Evolutionary conservation across 1,140 invertebrate species (phyloP).

Genomic region (Drosophila seguyi): DNA sequence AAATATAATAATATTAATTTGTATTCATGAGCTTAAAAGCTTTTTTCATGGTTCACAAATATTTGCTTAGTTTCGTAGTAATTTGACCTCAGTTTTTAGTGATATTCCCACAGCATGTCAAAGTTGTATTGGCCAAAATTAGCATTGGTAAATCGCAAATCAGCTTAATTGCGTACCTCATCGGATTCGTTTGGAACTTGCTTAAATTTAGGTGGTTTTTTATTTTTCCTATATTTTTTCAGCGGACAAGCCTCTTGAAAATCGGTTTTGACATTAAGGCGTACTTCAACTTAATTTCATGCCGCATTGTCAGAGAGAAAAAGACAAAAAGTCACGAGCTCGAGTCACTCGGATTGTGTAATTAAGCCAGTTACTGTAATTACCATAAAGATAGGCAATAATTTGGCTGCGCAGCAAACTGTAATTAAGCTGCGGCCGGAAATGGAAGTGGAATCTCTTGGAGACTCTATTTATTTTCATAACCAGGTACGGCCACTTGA

Average conservation of each 20-base stretch:
- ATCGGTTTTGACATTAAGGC: conserved; percentile 68
- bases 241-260: conserved; percentile 35
- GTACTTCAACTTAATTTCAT: conserved; percentile 61
- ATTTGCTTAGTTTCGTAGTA: background rate
- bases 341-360: conserved; percentile 58
- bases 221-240: conserved; percentile 8
- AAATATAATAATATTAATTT: conserved; percentile 3
- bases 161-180: conserved; percentile 26
- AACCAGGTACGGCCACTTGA: conserved; percentile 13
- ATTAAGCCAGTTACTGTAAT: conserved; percentile 76
- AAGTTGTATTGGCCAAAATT: conserved; percentile 24
- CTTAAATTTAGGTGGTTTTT: conserved; percentile 36
- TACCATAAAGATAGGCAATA: conserved; percentile 71
- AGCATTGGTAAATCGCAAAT: conserved; percentile 34
- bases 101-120: conserved; percentile 33
- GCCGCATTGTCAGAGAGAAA: conserved; percentile 43
- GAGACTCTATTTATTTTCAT: conserved; percentile 12
- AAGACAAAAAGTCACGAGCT: conserved; percentile 17
- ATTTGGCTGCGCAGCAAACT: conserved; percentile 44
- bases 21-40: background rate
- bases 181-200: conserved; percentile 24
- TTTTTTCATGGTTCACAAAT: conserved; percentile 1
- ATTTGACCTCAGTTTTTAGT: conserved; percentile 16
- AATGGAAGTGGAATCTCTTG: conserved; percentile 66
- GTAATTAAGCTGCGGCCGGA: conserved; percentile 64